Conservation (phyloP, 2,113 vertebrate species). For the Anhinga rufa region DNA sequence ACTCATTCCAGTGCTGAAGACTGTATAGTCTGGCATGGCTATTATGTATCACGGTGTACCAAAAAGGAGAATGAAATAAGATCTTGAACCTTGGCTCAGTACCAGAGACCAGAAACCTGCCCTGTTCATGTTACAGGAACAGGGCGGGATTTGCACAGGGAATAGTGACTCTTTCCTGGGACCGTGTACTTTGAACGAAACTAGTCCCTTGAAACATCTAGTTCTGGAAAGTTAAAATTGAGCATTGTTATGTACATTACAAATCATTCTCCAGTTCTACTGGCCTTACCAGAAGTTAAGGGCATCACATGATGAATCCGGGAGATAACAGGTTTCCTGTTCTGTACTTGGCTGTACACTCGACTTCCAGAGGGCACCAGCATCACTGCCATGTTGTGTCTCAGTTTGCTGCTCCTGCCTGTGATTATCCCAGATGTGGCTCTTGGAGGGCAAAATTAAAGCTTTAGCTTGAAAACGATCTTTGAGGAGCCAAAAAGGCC, state of each 20-base stretch:
- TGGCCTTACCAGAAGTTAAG: not conserved
- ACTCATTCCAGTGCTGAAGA: not conserved
- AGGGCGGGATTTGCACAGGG: not conserved
- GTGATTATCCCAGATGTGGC: not conserved
- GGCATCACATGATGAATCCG: not conserved
- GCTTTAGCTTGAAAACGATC: not conserved
- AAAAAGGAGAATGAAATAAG: not conserved
- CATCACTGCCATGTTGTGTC: not conserved
- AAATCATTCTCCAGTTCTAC: not conserved
- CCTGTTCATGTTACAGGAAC: not conserved
- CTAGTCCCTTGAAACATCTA: not conserved
- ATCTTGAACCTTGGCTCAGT: not conserved
- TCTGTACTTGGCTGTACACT: not conserved
- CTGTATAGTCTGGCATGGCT: not conserved
- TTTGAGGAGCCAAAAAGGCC: not conserved
- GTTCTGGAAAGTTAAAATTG: not conserved
- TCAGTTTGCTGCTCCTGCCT: not conserved
- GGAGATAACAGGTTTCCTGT: not conserved
- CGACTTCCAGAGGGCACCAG: not conserved
- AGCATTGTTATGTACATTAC: not conserved
- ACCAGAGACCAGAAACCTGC: not conserved
- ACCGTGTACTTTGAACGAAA: not conserved
- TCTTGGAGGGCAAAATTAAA: not conserved
- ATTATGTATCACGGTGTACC: not conserved
- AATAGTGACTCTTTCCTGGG: not conserved